Evolutionary conservation across 30 jellyfish, hydroid and myxozoan genomes (phyloP), one percentile per base, ranked within the genome.

Genomic region (Aurelia sp.): DNA sequence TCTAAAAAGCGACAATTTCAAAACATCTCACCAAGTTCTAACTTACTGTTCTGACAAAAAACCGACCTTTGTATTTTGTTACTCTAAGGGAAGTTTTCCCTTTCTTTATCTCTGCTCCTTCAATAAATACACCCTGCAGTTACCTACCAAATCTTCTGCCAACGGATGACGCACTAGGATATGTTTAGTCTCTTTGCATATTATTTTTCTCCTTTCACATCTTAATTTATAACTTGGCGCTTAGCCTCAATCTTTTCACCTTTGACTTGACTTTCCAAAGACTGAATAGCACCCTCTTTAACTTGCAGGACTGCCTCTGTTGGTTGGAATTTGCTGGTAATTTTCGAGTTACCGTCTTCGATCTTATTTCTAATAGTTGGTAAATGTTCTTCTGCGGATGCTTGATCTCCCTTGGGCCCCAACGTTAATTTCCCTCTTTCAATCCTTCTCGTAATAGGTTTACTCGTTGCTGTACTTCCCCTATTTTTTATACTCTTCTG

Each of bases 401-500:
- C 15, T 4, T 10, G n/a, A 47, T 61, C 86, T 11, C 89, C 89
- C 74, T 78, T 63, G 19, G 21, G 59, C 33, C 64, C 48, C 66
- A 10, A 15, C 15, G 51, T 44, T 41, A 52, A 8, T 16, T 11
- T 40, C 6, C 22, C 33, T 16, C 16, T 64, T 33, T 23, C 53
- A 15, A 17, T 13, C 47, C n/a, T 20, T 20, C 31, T 62, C 4
- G 21, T 30, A 4, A 68, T 19, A 37, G 53, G 33, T 35, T 63
- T 41, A 19, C 66, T 57, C 16, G 89, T 81, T 3, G 61, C 48
- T 4, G 52, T 59, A 17, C 76, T 63, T 16, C 83, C 68, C 9
- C 53, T 50, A 58, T 81, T 81, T 64, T 81, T 81, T 47, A 81
- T 55, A 33, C 92, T 71, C 60, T 82, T 82, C n/a, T 30, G n/a